Evolutionary conservation across 2,888 invertebrate genomes (phyloP).

Genomic region (Ochropleura plecta): DNA sequence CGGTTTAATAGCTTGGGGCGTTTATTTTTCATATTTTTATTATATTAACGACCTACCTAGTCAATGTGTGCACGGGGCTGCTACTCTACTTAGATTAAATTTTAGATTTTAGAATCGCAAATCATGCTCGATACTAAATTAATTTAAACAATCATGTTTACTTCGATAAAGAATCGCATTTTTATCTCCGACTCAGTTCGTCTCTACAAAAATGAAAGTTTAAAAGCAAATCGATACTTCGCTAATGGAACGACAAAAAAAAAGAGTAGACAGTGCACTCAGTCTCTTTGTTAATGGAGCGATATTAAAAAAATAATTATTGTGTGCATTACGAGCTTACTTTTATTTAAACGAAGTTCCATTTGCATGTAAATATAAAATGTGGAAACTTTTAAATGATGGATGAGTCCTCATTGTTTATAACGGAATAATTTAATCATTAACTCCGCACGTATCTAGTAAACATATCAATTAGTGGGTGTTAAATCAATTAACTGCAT

Average conservation of each 20-base stretch:
- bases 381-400: conserved; percentile 46
- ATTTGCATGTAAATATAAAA: conserved; percentile 59
- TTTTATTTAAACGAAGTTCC: conserved; percentile 53
- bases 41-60: conserved; percentile 74
- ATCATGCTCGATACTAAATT: conserved; percentile 11
- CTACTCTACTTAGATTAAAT: conserved; percentile 62
- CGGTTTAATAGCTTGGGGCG: conserved; percentile 80
- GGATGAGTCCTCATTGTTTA: conserved; percentile 23
- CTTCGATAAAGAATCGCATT: conserved; percentile 1
- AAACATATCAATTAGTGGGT: conserved; percentile 35
- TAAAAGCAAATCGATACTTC: conserved; percentile 58
- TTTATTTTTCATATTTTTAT: conserved; percentile 84
- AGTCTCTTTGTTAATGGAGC: conserved; percentile 66
- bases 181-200: conserved; percentile 9
- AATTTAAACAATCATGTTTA: background rate
- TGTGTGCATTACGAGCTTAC: conserved; percentile 59
- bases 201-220: conserved; percentile 28
- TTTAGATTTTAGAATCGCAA: conserved; percentile 42
- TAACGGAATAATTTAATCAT: conserved; percentile 31
- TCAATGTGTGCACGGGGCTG: conserved; percentile 61
- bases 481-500: conserved; percentile 32
- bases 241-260: conserved; percentile 65
- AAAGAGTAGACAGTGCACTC: conserved; percentile 62
- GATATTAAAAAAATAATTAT: conserved; percentile 71
- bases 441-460: conserved; percentile 16